These are phyloP conservation scores for Chesias legatella DNA, from an alignment of 2,888 invertebrate species.

Conservation along the genomic window DNA sequence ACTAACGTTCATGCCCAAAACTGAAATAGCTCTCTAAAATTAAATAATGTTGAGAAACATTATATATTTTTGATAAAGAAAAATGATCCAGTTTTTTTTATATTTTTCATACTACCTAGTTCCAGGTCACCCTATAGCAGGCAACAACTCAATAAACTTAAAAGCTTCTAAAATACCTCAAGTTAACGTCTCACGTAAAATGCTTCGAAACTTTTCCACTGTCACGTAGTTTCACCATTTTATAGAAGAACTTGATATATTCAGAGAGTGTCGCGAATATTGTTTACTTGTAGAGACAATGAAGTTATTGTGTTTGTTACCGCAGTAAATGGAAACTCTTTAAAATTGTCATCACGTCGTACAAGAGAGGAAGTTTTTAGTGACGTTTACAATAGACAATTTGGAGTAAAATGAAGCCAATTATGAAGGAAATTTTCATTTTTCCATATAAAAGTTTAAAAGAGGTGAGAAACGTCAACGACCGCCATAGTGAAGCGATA, in stretches of 20 bases:
- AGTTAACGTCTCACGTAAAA: background rate
- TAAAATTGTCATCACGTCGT: slow-evolving; percentile 22
- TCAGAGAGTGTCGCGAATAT: slow-evolving; percentile 15
- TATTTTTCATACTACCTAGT: too few species aligned
- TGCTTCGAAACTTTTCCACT: background rate
- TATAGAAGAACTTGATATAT: slow-evolving; percentile 12
- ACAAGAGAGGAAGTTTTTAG: slow-evolving; percentile 3
- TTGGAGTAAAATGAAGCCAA: too few species aligned
- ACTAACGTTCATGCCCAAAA: too few species aligned
- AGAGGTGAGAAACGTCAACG: too few species aligned
- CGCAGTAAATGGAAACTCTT: slow-evolving; percentile 12
- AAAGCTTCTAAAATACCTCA: slow-evolving; percentile 1
- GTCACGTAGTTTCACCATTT: slow-evolving; percentile 10
- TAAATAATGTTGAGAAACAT: too few species aligned
- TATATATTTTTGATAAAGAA: too few species aligned
- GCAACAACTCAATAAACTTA: slow-evolving; percentile 8
- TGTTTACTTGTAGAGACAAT: slow-evolving; percentile 22
- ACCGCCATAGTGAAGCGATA: too few species aligned
- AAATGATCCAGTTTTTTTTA: too few species aligned
- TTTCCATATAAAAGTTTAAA: too few species aligned
- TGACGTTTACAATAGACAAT: background rate
- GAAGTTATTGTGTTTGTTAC: slow-evolving; percentile 17
- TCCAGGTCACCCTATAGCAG: too few species aligned
- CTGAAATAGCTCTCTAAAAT: too few species aligned
- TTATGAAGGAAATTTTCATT: too few species aligned